Evolutionary conservation across 2,797 vertebrate species (phyloP), one percentile per base, ranked within the genome.

Genomic region (Sebastes matsubarae): DNA sequence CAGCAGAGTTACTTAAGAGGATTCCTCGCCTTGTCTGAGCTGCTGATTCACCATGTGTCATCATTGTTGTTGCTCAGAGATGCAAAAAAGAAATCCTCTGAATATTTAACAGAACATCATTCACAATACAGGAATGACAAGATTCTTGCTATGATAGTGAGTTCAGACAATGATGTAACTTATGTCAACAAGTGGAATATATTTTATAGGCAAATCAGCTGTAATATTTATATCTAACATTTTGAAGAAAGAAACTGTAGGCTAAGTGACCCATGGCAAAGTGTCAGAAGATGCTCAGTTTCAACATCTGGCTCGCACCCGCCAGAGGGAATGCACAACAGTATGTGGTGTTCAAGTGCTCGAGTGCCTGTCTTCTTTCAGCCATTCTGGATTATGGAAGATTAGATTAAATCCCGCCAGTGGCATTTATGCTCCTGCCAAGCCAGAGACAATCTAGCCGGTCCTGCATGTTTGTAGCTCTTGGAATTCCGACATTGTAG

Each of bases 351-450:
- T 80, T 81, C 18, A 65, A 87, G 68, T 75, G 82, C 80, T 88
- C 80, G 59, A 86, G 85, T 80, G 80, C 34, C 66, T 30, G 74
- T 83, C 80, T 90, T 82, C 80, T 87, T 82, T 81, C 77, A 92
- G 88, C 74, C 87, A 87, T 90, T 83, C 78, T 83, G 94, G 93
- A 95, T 96, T 95, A 95, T 86, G 38, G 80, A 85, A 93, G 95
- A 96, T 95, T 95, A 95, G 89, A 90, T 87, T 90, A 91, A 95
- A 94, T 87, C 91, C 90, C 22, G 71, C 84, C 85, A 80, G 83
- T 93, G 66, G 80, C 89, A 90, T 75, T 92, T 86, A 42, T 77
- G 68, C 77, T 78, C 64, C 83, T 78, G 65, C 50, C 76, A 69
- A 50, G 61, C 79, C 42, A 20, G 60, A 87, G 68, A 75, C 86